Conservation (phyloP, 2,888 invertebrate genomes). For the Leptinotarsa haldemani region DNA sequence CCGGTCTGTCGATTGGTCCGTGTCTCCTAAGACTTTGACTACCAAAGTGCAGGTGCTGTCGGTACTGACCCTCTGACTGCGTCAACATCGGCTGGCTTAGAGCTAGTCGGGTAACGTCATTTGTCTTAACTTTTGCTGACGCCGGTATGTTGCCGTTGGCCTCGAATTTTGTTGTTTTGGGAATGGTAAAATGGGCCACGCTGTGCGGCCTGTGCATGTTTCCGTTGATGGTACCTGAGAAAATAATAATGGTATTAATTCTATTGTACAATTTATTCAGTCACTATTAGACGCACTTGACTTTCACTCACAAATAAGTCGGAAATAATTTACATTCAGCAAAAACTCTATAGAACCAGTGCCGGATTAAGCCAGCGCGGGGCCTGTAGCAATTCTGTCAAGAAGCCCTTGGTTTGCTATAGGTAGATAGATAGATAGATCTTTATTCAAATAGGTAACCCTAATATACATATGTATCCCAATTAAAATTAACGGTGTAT, state of each 20-base stretch:
- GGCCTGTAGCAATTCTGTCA: no score
- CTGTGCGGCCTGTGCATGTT: conserved; percentile 71
- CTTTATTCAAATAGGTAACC: no score
- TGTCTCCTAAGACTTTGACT: conserved; percentile 64
- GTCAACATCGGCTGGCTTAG: conserved; percentile 76
- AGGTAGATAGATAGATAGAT: no score
- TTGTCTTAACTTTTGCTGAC: conserved; percentile 46
- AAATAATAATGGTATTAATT: background rate
- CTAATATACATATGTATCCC: no score
- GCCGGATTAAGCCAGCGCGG: no score
- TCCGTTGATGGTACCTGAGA: conserved; percentile 44
- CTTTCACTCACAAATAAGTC: no score
- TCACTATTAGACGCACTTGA: no score
- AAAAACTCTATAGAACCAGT: no score
- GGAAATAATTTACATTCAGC: no score
- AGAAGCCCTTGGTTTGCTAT: no score
- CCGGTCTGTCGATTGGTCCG: conserved; percentile 86
- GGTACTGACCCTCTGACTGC: conserved; percentile 52
- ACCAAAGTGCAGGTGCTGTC: conserved; percentile 64
- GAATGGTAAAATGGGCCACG: conserved; percentile 68
- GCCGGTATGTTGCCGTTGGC: conserved; percentile 46
- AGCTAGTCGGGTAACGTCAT: conserved; percentile 70
- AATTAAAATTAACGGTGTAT: no score
- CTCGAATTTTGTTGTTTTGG: conserved; percentile 36
- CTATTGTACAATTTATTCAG: background rate